These are phyloP conservation scores for Neodiprion fabricii DNA, from an alignment of 1,140 invertebrate species.

Conservation along the genomic window DNA sequence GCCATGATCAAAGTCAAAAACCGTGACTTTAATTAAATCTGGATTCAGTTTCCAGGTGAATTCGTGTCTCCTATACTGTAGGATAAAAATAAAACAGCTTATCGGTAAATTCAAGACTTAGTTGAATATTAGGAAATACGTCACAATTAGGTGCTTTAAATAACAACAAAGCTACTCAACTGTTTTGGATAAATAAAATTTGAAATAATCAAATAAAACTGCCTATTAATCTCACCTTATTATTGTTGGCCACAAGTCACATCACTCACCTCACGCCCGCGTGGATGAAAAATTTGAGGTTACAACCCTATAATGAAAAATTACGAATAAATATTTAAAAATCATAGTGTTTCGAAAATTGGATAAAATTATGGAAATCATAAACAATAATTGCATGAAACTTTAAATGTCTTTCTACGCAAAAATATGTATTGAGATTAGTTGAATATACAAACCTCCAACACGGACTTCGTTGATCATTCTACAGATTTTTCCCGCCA, in stretches of 20 bases:
- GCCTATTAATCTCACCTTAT: not conserved
- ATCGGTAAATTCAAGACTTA: not conserved
- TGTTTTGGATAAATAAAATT: not conserved
- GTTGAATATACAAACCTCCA: not conserved
- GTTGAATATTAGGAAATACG: not conserved
- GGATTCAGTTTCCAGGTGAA: not conserved
- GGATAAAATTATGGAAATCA: not conserved
- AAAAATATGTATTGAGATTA: not conserved
- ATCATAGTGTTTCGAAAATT: not conserved
- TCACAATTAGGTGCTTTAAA: not conserved
- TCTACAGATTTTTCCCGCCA: not conserved
- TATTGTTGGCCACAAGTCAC: not conserved
- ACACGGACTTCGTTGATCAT: not conserved
- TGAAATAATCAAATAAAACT: not conserved
- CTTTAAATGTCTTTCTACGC: not conserved
- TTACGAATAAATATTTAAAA: not conserved
- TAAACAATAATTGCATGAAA: not conserved
- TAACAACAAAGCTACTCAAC: not conserved
- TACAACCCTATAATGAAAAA: not conserved
- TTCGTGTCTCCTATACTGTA: not conserved
- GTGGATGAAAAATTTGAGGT: constrained; percentile 1
- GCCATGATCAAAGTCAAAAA: not conserved
- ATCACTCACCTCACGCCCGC: not conserved
- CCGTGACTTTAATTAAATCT: not conserved
- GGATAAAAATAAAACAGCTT: not conserved